Evolutionary conservation across 2,888 invertebrate species (phyloP).

Genomic region (Drosophila mimica): DNA sequence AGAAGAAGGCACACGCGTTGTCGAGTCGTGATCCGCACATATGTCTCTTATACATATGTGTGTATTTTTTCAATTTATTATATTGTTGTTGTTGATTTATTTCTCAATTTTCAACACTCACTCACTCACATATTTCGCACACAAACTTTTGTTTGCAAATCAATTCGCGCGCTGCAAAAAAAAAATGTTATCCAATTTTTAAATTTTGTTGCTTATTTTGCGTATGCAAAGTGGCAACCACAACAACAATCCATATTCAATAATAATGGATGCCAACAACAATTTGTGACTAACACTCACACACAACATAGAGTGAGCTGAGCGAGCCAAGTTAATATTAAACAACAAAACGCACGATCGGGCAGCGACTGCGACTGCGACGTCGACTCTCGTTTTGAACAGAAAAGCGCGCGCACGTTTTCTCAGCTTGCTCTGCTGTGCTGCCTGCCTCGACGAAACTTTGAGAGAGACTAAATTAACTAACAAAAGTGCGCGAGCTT

Average conservation of each 20-base stretch:
- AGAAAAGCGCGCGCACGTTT: slow-evolving; percentile 55
- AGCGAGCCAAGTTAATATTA: slow-evolving; percentile 51
- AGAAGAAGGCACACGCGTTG: slow-evolving; percentile 10
- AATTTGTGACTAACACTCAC: slow-evolving; percentile 40
- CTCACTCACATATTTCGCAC: slow-evolving; percentile 26
- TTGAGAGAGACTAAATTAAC: slow-evolving; percentile 66
- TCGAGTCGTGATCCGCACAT: slow-evolving; percentile 49
- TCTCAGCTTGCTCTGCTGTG: slow-evolving; percentile 42
- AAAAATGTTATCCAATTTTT: slow-evolving; percentile 57
- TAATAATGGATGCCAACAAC: slow-evolving; percentile 36
- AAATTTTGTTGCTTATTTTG: slow-evolving; percentile 49
- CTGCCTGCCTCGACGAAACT: slow-evolving; percentile 71
- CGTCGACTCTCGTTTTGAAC: slow-evolving; percentile 29
- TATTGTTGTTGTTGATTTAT: slow-evolving; percentile 34
- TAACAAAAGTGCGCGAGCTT: slow-evolving; percentile 43
- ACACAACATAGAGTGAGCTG: slow-evolving; percentile 26
- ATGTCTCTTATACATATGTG: slow-evolving; percentile 25
- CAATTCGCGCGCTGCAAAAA: slow-evolving; percentile 58
- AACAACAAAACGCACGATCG: slow-evolving; percentile 67
- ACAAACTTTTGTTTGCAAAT: slow-evolving; percentile 66
- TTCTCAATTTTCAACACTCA: slow-evolving; percentile 40
- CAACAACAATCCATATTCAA: slow-evolving; percentile 48
- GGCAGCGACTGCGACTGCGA: slow-evolving; percentile 52
- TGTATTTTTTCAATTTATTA: slow-evolving; percentile 50
- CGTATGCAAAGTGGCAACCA: slow-evolving; percentile 51